Evolutionary conservation across 1,140 invertebrate species (phyloP).

Genomic region (Cydia splendana): DNA sequence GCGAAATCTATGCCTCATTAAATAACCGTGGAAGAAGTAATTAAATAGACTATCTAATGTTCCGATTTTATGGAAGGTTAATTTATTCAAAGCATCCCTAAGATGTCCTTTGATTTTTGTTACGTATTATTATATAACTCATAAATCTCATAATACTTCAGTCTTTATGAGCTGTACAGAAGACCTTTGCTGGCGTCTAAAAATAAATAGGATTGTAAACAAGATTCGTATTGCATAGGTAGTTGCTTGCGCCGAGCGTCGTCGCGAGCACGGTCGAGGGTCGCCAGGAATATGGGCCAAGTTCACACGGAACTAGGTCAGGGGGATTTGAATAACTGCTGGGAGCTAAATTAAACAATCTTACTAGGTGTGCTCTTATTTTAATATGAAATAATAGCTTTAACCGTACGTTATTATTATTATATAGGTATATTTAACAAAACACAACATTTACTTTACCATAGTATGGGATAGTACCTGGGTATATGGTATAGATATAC

Average conservation of each 20-base stretch:
- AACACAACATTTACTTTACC: too few species aligned
- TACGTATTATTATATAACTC: neutral
- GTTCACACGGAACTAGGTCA: slow-evolving; percentile 68
- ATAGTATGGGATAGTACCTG: too few species aligned
- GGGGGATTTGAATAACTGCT: slow-evolving; percentile 58
- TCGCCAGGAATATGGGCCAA: slow-evolving; percentile 61
- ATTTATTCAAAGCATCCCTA: neutral
- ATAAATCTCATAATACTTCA: neutral
- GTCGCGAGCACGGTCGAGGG: slow-evolving; percentile 42
- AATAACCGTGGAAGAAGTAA: slow-evolving; percentile 51
- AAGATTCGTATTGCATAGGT: slow-evolving; percentile 15
- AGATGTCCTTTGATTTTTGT: neutral
- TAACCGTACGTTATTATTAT: too few species aligned
- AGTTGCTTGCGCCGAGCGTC: neutral
- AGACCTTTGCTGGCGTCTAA: neutral
- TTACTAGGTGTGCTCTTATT: slow-evolving; percentile 43
- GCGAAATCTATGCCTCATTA: slow-evolving; percentile 46
- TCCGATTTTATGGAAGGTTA: neutral
- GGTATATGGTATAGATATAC: too few species aligned
- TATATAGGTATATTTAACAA: too few species aligned
- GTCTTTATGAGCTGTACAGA: neutral
- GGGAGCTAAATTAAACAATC: slow-evolving; percentile 54
- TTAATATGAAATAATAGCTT: neutral
- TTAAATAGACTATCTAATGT: slow-evolving; percentile 48
- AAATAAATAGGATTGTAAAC: slow-evolving; percentile 17